Percentiles rank a stretch among this genome's conserved stretches.
Conservation (phyloP, 92 coral and sea anemone species). For the Siderastrea radians region DNA sequence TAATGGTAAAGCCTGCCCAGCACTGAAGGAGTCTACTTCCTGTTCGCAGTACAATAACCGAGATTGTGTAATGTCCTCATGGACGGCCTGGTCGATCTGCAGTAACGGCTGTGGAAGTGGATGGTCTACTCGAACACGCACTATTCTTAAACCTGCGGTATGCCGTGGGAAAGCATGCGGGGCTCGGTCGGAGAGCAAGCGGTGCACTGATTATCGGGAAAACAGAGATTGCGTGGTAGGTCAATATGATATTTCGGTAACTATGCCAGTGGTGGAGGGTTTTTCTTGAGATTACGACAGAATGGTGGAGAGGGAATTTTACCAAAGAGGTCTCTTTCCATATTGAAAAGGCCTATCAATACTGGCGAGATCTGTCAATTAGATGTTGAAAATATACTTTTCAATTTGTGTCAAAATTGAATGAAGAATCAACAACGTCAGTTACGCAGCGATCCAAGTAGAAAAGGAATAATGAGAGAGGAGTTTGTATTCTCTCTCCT, state of each 20-base stretch:
- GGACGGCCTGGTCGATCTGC: conserved; percentile 93
- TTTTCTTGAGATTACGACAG: no score
- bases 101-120: conserved; percentile 90
- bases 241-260: no score
- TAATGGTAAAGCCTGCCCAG: conserved; percentile 82
- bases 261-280: no score
- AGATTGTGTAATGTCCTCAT: conserved; percentile 86
- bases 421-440: no score
- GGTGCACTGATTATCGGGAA: conserved; percentile 83
- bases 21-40: conserved; percentile 53
- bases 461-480: background rate
- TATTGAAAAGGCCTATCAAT: no score
- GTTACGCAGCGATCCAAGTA: no score
- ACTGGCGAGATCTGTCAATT: no score
- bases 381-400: no score
- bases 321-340: no score
- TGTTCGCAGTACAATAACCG: conserved; percentile 83
- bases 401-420: no score
- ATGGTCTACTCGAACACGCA: conserved; percentile 75
- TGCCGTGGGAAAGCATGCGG: conserved; percentile 93
- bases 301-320: no score
- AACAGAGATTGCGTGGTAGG: conserved; percentile 92
- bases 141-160: conserved; percentile 57
- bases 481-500: background rate
- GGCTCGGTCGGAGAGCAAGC: conserved; percentile 50